These are phyloP conservation scores for Typhlomys cinereus DNA, from an alignment of 2,113 vertebrate species.

Conservation along the genomic window DNA sequence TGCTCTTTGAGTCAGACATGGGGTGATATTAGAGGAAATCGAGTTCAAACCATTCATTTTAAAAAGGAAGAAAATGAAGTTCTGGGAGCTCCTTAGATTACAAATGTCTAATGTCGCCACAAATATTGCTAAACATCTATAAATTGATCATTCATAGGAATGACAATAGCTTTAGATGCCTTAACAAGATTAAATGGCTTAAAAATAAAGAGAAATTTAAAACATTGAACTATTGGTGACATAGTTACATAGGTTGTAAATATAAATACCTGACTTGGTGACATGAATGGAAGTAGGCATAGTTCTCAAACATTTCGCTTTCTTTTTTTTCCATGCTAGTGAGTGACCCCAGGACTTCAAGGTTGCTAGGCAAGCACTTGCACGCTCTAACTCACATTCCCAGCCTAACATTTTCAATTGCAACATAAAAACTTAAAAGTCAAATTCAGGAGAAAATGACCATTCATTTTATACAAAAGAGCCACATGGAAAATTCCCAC, in stretches of 20 bases:
- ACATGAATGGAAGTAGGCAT: neutral
- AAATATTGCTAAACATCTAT: neutral
- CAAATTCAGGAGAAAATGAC: neutral
- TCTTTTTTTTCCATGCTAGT: neutral
- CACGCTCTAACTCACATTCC: neutral
- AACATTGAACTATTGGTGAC: neutral
- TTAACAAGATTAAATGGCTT: conserved; percentile 45
- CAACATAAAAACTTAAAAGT: neutral
- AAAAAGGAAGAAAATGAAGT: neutral
- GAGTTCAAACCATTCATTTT: neutral
- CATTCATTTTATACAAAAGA: neutral
- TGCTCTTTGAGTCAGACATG: neutral
- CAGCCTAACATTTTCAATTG: neutral
- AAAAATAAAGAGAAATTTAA: neutral
- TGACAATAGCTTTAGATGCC: conserved; percentile 9
- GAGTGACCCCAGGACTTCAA: neutral
- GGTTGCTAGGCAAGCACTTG: neutral
- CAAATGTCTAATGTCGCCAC: neutral
- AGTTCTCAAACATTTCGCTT: neutral
- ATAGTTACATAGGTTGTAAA: conserved; percentile 14
- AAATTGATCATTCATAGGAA: neutral
- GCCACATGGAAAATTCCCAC: neutral
- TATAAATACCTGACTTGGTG: neutral
- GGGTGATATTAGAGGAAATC: neutral
- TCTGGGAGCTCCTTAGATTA: neutral